These are phyloP conservation scores for Aphelinus certus DNA, from an alignment of 1,140 invertebrate species.

Conservation along the genomic window DNA sequence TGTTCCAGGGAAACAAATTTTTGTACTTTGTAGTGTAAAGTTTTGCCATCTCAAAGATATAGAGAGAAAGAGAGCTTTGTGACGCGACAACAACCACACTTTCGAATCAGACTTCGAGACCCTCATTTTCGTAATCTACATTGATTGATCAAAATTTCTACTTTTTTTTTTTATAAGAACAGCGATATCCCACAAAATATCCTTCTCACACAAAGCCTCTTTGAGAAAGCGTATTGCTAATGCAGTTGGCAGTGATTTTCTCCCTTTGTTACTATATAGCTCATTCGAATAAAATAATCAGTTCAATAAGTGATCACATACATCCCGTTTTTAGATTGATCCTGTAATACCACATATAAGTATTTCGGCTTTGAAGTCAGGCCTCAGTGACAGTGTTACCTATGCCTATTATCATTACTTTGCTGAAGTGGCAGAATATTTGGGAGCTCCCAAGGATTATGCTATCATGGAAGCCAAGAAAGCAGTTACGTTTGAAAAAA, in stretches of 20 bases:
- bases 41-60: background rate
- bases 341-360: background rate
- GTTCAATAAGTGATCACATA: too few species aligned
- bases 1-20: too few species aligned
- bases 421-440: background rate
- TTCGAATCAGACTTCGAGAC: too few species aligned
- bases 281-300: background rate
- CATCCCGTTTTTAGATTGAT: background rate
- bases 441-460: background rate
- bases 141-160: too few species aligned
- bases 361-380: background rate
- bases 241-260: too few species aligned
- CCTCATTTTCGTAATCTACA: too few species aligned
- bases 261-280: background rate
- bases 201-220: too few species aligned
- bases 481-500: background rate
- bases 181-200: too few species aligned
- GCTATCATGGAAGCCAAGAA: background rate
- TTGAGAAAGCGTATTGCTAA: too few species aligned
- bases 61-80: too few species aligned
- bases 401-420: background rate
- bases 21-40: background rate
- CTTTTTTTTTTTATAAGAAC: too few species aligned
- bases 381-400: background rate
- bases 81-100: too few species aligned